phyloP scores from a whole-genome alignment of 2,888 invertebrate genomes.

The Spodoptera littoralis region DNA sequence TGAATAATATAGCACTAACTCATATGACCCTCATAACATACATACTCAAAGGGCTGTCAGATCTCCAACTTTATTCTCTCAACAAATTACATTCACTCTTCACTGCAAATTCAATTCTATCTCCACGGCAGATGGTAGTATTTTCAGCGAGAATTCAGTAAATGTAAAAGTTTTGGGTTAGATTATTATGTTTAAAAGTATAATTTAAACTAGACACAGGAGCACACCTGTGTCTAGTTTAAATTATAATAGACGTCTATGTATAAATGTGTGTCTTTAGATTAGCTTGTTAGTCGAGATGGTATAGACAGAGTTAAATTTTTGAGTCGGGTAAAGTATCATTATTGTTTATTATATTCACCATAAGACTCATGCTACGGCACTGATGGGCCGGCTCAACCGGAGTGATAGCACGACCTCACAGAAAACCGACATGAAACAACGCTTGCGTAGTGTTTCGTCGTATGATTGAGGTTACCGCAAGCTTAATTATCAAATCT shows the following conservation, averaged over 20 bases:
- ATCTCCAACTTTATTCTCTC: constrained; percentile 5
- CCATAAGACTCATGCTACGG: no score
- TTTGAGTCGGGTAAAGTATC: no score
- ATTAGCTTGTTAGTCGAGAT: neutral
- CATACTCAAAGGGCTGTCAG: constrained; percentile 13
- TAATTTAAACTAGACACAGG: no score
- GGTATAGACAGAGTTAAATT: no score
- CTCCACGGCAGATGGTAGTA: accelerated
- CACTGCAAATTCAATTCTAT: constrained; percentile 10
- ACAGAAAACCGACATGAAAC: no score
- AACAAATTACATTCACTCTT: neutral
- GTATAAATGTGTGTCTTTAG: neutral
- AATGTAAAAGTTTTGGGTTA: constrained; percentile 8
- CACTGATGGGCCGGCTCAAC: no score
- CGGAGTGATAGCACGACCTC: no score
- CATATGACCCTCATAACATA: neutral
- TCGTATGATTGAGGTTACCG: no score
- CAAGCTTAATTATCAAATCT: no score
- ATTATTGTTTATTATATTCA: no score
- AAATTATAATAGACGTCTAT: constrained; percentile 15
- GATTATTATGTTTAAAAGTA: constrained; percentile 32
- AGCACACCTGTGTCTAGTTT: constrained; percentile 15
- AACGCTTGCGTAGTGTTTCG: no score
- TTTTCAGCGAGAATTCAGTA: neutral
- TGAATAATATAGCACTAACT: no score